phyloP scores from a whole-genome alignment of 2,797 vertebrate species.

The Halcyon badia region DNA sequence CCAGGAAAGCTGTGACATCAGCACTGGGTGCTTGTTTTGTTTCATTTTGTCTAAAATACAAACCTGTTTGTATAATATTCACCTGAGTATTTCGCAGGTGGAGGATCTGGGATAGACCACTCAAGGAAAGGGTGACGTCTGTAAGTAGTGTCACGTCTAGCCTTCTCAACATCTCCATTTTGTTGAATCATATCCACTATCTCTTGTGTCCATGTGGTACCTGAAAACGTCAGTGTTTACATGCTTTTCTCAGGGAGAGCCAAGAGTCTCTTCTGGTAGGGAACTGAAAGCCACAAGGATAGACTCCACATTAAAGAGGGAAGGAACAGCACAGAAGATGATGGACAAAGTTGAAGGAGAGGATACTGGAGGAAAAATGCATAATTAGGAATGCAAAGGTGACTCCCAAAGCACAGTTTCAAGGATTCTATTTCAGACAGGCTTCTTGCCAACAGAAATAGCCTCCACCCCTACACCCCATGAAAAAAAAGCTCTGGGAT shows the following conservation, averaged over 20 bases:
- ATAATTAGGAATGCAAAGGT: neutral
- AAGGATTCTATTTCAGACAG: neutral
- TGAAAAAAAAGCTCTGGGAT: neutral
- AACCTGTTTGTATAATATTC: neutral
- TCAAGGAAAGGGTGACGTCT: slow-evolving; percentile 80
- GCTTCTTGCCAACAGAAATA: neutral
- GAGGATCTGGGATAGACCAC: slow-evolving; percentile 4
- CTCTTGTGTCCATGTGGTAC: slow-evolving; percentile 83
- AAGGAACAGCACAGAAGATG: neutral
- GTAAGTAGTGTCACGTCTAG: slow-evolving; percentile 68
- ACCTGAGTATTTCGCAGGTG: slow-evolving; percentile 16
- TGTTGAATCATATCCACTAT: slow-evolving; percentile 82
- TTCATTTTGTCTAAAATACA: neutral
- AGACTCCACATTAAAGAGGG: neutral
- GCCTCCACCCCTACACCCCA: rapidly evolving
- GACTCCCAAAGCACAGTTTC: neutral
- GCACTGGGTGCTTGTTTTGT: neutral
- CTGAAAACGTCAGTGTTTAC: slow-evolving; percentile 56
- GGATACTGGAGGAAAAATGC: neutral
- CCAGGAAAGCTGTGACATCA: neutral
- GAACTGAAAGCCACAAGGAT: neutral
- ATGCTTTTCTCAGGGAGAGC: neutral
- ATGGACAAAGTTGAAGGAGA: neutral
- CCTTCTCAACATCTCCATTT: slow-evolving; percentile 74
- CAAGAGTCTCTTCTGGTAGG: neutral